Evolutionary conservation across 2,113 vertebrate species (phyloP).

Genomic region (Aspiorhynchus laticeps): DNA sequence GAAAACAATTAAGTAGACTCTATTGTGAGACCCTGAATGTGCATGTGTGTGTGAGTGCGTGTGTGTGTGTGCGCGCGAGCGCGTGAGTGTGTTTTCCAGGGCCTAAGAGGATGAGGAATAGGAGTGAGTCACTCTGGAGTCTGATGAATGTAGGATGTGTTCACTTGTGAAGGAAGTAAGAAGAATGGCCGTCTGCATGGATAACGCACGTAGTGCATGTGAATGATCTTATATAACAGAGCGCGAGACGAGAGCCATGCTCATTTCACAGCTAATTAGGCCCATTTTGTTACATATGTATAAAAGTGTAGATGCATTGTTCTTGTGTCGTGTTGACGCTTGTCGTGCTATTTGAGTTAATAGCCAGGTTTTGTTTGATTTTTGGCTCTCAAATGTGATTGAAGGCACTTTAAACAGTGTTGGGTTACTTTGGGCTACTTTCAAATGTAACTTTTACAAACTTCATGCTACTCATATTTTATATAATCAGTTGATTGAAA

Average conservation of each 20-base stretch:
- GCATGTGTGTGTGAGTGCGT: neutral
- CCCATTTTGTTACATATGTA: neutral
- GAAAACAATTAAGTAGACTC: constrained; percentile 67
- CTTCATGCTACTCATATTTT: neutral
- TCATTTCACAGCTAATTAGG: constrained; percentile 17
- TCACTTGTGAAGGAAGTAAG: constrained; percentile 10
- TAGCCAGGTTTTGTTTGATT: neutral
- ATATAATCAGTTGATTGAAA: neutral
- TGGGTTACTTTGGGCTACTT: neutral
- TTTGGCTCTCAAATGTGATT: neutral
- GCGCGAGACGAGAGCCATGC: neutral
- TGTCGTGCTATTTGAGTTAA: neutral
- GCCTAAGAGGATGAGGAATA: constrained; percentile 23
- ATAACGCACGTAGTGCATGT: constrained; percentile 9
- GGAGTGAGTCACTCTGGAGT: constrained; percentile 27
- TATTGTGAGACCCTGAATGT: constrained; percentile 33
- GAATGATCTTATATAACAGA: constrained; percentile 13
- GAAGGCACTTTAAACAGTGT: neutral
- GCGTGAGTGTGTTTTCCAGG: neutral
- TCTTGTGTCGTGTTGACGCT: neutral
- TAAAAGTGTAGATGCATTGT: neutral
- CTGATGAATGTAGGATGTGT: constrained; percentile 33
- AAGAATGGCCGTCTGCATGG: neutral
- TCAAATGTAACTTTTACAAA: neutral
- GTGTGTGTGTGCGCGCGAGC: neutral